Evolutionary conservation across 2,113 vertebrate species (phyloP), one percentile per base, ranked within the genome.

Genomic region (Dromas ardeola): DNA sequence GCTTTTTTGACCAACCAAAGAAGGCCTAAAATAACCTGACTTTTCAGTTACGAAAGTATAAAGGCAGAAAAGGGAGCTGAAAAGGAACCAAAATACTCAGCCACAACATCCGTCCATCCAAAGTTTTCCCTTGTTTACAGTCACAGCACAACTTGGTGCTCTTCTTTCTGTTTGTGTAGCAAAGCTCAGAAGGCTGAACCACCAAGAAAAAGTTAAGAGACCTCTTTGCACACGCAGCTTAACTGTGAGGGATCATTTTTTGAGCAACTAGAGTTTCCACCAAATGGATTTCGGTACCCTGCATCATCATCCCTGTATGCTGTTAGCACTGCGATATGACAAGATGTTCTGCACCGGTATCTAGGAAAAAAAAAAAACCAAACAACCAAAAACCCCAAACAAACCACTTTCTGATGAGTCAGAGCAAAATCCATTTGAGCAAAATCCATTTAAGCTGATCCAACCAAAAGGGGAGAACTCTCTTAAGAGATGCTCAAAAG

Each of bases 261-360:
- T 6, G 15, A 55, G 22, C 23, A 43, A 26, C 42, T 15, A 1
- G 5, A 32, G 13, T 32, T 42, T 42, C 47, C 30, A 55, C 18
- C n/a, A 36, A 27, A 13, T 49, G 29, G n/a, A 9, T 3, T 3
- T 5, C 0, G 3, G 49, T 6, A 38, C 32, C 34, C 34, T 21
- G 34, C 43, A 38, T 2, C 77, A 56, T 1, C 22, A 25, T 6
- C 5, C 0, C 50, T 13, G 2, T 0, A 4, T 2, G 19, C 15
- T 3, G 6, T 11, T 9, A 15, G 14, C 1, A 0, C 71, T 30
- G 15, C 4, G 1, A 4, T 5, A 34, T 0, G 8, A 52, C 11
- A 32, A 6, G 20, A 20, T 0, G 6, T 3, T 52, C 38, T 36
- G 50, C 11, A 77, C 4, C 4, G 13, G 1, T 0, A 30, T 4